Percentiles rank a stretch among this genome's conserved stretches.
Conservation (phyloP, 2,888 invertebrate species). For the Drosophila peninsularis region DNA sequence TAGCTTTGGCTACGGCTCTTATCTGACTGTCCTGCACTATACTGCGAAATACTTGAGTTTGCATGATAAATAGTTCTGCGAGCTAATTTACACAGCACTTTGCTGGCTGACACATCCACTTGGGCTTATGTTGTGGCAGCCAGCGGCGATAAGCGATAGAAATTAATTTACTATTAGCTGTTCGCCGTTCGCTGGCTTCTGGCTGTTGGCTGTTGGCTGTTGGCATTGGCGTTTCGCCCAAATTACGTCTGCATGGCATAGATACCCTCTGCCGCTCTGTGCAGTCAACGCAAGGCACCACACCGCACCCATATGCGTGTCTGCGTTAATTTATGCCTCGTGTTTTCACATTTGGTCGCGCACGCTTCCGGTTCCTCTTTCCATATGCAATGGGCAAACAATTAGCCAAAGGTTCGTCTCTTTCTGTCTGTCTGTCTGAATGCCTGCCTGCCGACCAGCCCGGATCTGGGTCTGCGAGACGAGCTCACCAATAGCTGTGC, state of each 20-base stretch:
- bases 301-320: conserved; percentile 16
- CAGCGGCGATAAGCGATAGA: conserved; percentile 66
- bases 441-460: conserved; percentile 1
- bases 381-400: conserved; percentile 41
- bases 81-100: conserved; percentile 80
- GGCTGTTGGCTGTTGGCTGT: conserved; percentile 19
- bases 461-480: conserved; percentile 17
- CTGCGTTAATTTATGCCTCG: conserved; percentile 70
- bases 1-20: conserved; percentile 25
- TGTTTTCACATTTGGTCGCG: conserved; percentile 79
- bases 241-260: conserved; percentile 53
- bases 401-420: conserved; percentile 51
- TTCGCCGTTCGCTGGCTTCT: conserved; percentile 40
- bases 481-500: conserved; percentile 73
- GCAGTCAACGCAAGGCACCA: conserved; percentile 2
- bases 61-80: conserved; percentile 60
- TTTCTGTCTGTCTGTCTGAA: background rate
- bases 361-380: conserved; percentile 70
- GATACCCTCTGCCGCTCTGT: background rate
- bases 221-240: conserved; percentile 62
- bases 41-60: conserved; percentile 71
- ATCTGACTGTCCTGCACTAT: conserved; percentile 40
- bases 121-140: conserved; percentile 47
- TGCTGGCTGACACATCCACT: conserved; percentile 69
- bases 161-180: conserved; percentile 78